These are phyloP conservation scores for Notoglanidium macrostoma DNA, from an alignment of 2,797 vertebrate genomes.

Conservation along the genomic window DNA sequence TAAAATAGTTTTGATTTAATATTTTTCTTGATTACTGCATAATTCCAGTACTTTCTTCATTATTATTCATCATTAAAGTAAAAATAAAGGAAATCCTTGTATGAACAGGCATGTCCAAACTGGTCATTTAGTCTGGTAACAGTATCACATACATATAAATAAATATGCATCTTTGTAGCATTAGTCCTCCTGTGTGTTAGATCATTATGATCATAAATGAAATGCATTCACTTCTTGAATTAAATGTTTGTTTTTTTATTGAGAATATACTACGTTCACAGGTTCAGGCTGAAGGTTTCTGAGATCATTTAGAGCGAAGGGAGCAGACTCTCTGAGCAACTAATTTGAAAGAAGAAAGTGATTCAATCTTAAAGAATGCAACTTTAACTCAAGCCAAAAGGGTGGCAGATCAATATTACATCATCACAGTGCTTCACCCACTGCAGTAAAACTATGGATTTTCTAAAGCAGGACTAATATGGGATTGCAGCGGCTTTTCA, in stretches of 20 bases:
- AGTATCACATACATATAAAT: not conserved
- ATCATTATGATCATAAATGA: not conserved
- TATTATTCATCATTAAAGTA: not conserved
- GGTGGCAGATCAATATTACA: conserved; percentile 45
- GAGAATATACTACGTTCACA: too few relatives aligned
- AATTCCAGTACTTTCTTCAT: not conserved
- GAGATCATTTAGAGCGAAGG: not conserved
- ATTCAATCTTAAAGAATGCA: conserved; percentile 47
- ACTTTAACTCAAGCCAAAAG: conserved; percentile 41
- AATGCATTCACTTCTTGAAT: not conserved
- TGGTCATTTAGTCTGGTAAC: not conserved
- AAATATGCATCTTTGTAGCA: not conserved
- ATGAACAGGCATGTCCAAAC: not conserved
- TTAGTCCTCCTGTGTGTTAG: not conserved
- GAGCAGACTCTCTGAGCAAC: conserved; percentile 26
- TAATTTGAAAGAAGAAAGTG: conserved; percentile 32
- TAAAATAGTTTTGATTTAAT: not conserved
- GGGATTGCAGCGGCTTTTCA: conserved; percentile 11
- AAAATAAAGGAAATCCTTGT: not conserved
- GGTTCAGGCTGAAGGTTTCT: not conserved
- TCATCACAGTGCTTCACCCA: conserved; percentile 43
- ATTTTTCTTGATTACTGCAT: not conserved
- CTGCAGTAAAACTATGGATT: conserved; percentile 43
- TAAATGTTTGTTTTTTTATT: not conserved
- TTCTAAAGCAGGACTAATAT: conserved; percentile 31